Percentiles rank a stretch among this genome's conserved stretches.
Conservation (phyloP, 2,888 invertebrate genomes). For the Dromius quadrimaculatus region DNA sequence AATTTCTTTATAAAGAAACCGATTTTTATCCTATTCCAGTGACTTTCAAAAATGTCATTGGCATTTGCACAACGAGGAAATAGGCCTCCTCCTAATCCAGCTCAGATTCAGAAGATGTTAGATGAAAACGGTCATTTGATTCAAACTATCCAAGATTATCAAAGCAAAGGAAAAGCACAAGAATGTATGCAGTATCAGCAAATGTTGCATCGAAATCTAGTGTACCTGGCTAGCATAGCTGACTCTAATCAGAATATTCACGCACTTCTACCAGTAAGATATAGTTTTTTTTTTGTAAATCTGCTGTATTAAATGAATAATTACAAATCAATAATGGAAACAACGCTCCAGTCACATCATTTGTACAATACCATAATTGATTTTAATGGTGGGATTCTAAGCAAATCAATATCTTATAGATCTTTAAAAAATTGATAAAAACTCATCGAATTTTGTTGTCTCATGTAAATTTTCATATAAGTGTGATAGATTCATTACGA, state of each 20-base stretch:
- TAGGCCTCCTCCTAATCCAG: slow-evolving; percentile 82
- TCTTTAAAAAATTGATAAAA: too few species aligned
- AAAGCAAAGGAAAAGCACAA: slow-evolving; percentile 92
- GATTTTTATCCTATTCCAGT: slow-evolving; percentile 37
- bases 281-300: too few species aligned
- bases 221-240: slow-evolving; percentile 96
- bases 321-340: too few species aligned
- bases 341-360: too few species aligned
- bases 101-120: slow-evolving; percentile 93
- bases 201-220: slow-evolving; percentile 93
- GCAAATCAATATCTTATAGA: too few species aligned
- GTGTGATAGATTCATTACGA: too few species aligned
- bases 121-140: slow-evolving; percentile 98
- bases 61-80: slow-evolving; percentile 80
- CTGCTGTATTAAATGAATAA: too few species aligned
- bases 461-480: too few species aligned
- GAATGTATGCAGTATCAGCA: slow-evolving; percentile 96
- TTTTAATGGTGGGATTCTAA: too few species aligned
- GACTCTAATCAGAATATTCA: slow-evolving; percentile 95
- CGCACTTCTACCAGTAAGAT: slow-evolving; percentile 87
- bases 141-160: slow-evolving; percentile 96
- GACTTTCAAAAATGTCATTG: slow-evolving; percentile 73
- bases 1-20: slow-evolving; percentile 19
- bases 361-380: too few species aligned
- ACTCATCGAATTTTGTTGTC: too few species aligned